phyloP scores from a whole-genome alignment of 2,113 vertebrate species.

The Xerus inauris region DNA sequence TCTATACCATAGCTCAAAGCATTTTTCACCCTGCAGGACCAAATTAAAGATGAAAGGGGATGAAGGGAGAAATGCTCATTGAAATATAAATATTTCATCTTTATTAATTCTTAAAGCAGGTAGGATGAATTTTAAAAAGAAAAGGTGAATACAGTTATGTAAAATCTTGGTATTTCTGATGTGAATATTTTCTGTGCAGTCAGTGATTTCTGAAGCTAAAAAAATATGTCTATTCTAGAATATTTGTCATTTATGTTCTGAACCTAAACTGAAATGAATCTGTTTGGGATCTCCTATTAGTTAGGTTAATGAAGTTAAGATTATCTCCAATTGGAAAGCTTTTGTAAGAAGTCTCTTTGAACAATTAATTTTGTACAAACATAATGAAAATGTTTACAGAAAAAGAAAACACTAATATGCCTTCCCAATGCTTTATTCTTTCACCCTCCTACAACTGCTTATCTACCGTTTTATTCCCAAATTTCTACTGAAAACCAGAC shows the following conservation, averaged over 20 bases:
- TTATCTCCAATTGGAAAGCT: constrained; percentile 35
- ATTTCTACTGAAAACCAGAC: not conserved
- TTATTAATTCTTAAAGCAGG: constrained; percentile 75
- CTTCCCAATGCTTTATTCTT: not conserved
- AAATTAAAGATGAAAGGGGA: constrained; percentile 77
- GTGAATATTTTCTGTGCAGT: constrained; percentile 31
- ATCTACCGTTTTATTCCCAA: not conserved
- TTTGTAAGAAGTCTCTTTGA: constrained; percentile 34
- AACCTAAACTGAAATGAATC: constrained; percentile 60
- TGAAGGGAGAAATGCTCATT: constrained; percentile 64
- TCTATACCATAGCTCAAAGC: constrained; percentile 66
- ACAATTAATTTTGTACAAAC: constrained; percentile 28
- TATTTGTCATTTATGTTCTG: constrained; percentile 25
- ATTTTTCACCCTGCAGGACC: constrained; percentile 51
- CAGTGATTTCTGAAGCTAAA: constrained; percentile 26
- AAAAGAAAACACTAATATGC: not conserved
- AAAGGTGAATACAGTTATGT: constrained; percentile 39
- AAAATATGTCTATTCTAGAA: not conserved
- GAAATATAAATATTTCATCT: constrained; percentile 77
- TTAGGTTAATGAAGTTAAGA: constrained; percentile 44
- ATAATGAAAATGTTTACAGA: constrained; percentile 38
- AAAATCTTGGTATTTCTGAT: constrained; percentile 58
- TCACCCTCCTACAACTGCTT: not conserved
- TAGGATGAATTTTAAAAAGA: constrained; percentile 56
- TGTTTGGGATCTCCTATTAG: constrained; percentile 44